Base-by-base conservation (phyloP, 1,140 invertebrate species). In the Oppia nitens region DNA sequence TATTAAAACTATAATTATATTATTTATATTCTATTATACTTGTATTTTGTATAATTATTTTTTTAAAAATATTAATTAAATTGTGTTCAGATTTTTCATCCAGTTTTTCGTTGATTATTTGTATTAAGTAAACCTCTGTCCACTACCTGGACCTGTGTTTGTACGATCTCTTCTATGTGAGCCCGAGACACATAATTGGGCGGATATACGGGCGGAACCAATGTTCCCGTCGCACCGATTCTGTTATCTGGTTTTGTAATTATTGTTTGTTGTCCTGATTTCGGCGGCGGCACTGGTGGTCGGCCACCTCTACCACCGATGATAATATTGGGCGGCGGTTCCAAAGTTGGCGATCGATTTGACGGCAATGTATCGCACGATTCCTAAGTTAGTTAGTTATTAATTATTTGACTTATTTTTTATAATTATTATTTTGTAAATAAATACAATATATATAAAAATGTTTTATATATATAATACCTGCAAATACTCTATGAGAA, bases 401-500 rank as follows among this genome's bases (percentile, higher is more conserved):
- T 6, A 20, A 2, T 57, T 32, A 14, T 47, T 24, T 32, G 14
- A 32, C 55, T 47, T 57, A 14, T 21, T 11, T 17, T 47, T 20
- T 52, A 53, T 4, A 56, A 23, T 53, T 4, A 53, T 21, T 28
- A n/a, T 32, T 20, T 20, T 52, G 9, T 47, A 45, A n/a, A 20
- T 27, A 40, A 45, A 20, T 40, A 47, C 26, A 11, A 55, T 23
- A 20, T 11, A 54, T 47, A 47, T 55, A 45, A 23, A 32, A 53
- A 25, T 1, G 24, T 28, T 55, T 57, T 60, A 48, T 51, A 6
- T 4, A 14, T 51, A 14, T 4, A 53, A 32, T 53, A 63, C 47
- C 48, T 66, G 65, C 12, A 48, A 32, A 48, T 54, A 65, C 17
- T 56, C 53, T 21, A 66, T 51, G 32, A 48, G 53, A 40, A 66